A percentile compares a stretch with the other conserved stretches of the same genome.
phyloP scores from a whole-genome alignment of 2,113 vertebrate species.

The Cinclus mexicanus region DNA sequence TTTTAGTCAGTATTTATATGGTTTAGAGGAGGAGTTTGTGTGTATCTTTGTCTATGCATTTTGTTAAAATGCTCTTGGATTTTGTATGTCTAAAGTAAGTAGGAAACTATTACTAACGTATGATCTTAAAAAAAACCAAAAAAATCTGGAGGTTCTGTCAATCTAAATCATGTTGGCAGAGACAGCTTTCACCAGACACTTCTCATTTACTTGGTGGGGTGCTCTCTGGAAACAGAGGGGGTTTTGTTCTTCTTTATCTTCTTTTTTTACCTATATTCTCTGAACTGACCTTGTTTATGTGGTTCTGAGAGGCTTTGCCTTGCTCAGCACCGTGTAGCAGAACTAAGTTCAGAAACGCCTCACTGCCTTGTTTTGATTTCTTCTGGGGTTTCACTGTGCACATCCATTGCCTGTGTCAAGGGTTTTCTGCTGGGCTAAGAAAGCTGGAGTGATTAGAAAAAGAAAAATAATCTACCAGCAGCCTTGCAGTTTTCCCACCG shows the following conservation, averaged over 20 bases:
- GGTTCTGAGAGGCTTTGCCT: background rate
- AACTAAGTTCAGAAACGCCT: background rate
- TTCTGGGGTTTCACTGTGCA: background rate
- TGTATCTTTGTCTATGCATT: background rate
- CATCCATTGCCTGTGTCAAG: background rate
- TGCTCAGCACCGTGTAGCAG: background rate
- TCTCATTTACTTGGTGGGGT: background rate
- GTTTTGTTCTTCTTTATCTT: background rate
- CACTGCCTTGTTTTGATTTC: conserved; percentile 9
- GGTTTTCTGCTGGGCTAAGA: background rate
- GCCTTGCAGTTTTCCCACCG: background rate
- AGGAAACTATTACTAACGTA: background rate
- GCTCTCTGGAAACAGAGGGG: background rate
- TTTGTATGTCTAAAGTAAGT: background rate
- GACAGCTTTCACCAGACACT: background rate
- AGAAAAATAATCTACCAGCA: background rate
- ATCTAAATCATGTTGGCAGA: background rate
- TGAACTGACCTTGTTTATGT: background rate
- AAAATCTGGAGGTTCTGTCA: background rate
- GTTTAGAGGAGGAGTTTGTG: background rate
- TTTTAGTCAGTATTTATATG: background rate
- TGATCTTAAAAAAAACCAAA: background rate
- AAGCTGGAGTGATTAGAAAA: background rate
- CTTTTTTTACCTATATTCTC: background rate
- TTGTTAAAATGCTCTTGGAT: background rate